Evolutionary conservation across 2,797 vertebrate genomes (phyloP).

Genomic region (Babyrousa celebensis): DNA sequence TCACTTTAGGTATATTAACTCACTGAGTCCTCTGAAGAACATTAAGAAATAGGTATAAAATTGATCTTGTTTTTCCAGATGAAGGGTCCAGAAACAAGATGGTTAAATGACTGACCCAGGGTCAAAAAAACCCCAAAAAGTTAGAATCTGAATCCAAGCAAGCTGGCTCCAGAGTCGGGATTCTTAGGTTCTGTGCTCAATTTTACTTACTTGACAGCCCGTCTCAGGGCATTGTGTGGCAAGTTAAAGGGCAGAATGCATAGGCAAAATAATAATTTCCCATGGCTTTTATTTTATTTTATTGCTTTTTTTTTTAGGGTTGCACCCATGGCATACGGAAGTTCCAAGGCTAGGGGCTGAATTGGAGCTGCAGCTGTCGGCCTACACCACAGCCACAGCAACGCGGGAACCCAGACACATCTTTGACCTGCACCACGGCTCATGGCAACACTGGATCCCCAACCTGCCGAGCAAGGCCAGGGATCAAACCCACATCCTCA

Average conservation of each 20-base stretch:
- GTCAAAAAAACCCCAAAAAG: not conserved
- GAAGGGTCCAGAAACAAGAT: slow-evolving; percentile 5
- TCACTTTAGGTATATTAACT: not conserved
- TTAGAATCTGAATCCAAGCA: not conserved
- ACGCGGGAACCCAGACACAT: no score
- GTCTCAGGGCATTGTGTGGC: not conserved
- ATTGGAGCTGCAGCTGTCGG: no score
- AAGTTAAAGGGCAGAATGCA: not conserved
- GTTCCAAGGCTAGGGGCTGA: no score
- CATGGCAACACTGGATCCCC: no score
- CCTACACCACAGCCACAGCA: no score
- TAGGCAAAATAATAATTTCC: not conserved
- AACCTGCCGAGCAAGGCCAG: no score
- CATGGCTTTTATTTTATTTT: not conserved
- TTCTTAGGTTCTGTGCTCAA: fast-evolving
- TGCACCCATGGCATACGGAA: no score
- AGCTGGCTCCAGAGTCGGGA: not conserved
- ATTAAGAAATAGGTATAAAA: not conserved
- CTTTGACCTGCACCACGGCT: no score
- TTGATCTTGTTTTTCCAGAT: not conserved
- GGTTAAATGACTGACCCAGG: not conserved
- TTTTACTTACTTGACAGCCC: not conserved
- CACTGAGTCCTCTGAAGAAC: not conserved
- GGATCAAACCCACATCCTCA: no score
- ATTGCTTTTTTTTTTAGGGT: no score